Evolutionary conservation across 2,888 invertebrate species (phyloP).

Genomic region (Agonopterix alstromeriana): DNA sequence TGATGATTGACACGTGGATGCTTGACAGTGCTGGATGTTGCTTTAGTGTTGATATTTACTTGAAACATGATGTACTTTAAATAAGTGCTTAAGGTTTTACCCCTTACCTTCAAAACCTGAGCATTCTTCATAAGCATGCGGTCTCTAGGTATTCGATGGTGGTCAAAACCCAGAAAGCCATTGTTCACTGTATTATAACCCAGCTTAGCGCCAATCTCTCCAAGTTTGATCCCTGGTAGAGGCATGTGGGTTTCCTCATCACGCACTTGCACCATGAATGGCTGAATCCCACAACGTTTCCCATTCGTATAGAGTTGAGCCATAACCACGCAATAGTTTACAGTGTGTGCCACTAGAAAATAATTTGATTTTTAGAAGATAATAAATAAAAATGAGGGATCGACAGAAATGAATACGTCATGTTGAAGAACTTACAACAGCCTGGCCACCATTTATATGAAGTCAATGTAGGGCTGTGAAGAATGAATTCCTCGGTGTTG

Average conservation of each 20-base stretch:
- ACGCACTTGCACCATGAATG: slow-evolving; percentile 93
- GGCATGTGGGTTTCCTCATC: slow-evolving; percentile 93
- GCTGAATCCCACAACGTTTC: slow-evolving; percentile 89
- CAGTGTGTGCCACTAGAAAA: slow-evolving; percentile 91
- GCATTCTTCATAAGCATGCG: slow-evolving; percentile 96
- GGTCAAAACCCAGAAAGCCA: slow-evolving; percentile 92
- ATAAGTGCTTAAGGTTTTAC: not conserved
- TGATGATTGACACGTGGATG: too few species aligned
- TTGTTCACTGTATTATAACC: slow-evolving; percentile 94
- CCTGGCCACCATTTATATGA: slow-evolving; percentile 99
- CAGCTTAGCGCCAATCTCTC: slow-evolving; percentile 95
- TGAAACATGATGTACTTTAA: not conserved
- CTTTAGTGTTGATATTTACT: not conserved
- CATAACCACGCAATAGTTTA: slow-evolving; percentile 93
- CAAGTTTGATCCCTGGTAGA: slow-evolving; percentile 90
- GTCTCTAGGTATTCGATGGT: slow-evolving; percentile 89
- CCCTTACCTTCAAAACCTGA: slow-evolving; percentile 80
- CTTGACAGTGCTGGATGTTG: too few species aligned
- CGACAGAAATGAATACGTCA: not conserved
- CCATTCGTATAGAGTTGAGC: slow-evolving; percentile 92
- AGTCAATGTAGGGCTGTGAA: slow-evolving; percentile 91
- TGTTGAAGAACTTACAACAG: slow-evolving; percentile 80
- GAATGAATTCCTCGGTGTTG: slow-evolving; percentile 87
- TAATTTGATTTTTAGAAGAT: not conserved
- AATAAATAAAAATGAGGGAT: too few species aligned